Evolutionary conservation across 1,140 invertebrate species (phyloP), one percentile per base, ranked within the genome.

Genomic region (Schlechtendalia chinensis): DNA sequence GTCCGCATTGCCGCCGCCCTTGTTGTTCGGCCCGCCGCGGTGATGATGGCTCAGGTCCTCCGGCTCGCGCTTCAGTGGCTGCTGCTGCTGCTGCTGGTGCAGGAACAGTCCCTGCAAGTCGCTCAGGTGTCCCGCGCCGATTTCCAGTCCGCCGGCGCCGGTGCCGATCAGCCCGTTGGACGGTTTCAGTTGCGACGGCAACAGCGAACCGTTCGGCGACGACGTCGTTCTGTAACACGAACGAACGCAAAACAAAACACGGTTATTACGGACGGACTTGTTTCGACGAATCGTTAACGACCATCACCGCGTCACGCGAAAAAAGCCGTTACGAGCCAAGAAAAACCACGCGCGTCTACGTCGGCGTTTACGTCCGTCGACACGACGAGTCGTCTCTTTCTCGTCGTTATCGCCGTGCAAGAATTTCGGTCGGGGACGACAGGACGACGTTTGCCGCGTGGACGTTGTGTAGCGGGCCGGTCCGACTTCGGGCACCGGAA

Each of bases 51-150:
- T 89, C 61, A 89, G 85, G 83, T 91, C 90, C 84, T 91, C 90
- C 56, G 90, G 90, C 84, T 91, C 90, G 74, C 90, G 87, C 85
- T 91, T 91, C 56, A 91, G 88, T 27, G 85, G 83, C 85, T 88
- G 83, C 84, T 88, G 32, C 32, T 39, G 32, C 32, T 39, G 89
- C 85, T 88, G 83, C 84, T 88, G 89, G 83, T 89, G 89, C 82
- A 90, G 87, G 84, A 90, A 90, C 84, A 90, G 88, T 83, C 89
- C 89, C 84, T 89, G 89, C 58, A 90, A 87, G 84, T 90, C 90
- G 82, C 87, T 87, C 50, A 89, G 85, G 82, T 89, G 88, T 82
- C 85, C 85, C 74, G 86, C 87, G 80, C 85, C 82, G 81, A 86
- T 85, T 81, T 89, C 88, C 74, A 88, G 85, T 47, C 86, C 86